Percentiles rank a stretch among this genome's conserved stretches.
These are phyloP conservation scores for Stenichneumon culpator DNA, from an alignment of 2,888 invertebrate genomes.

Conservation along the genomic window DNA sequence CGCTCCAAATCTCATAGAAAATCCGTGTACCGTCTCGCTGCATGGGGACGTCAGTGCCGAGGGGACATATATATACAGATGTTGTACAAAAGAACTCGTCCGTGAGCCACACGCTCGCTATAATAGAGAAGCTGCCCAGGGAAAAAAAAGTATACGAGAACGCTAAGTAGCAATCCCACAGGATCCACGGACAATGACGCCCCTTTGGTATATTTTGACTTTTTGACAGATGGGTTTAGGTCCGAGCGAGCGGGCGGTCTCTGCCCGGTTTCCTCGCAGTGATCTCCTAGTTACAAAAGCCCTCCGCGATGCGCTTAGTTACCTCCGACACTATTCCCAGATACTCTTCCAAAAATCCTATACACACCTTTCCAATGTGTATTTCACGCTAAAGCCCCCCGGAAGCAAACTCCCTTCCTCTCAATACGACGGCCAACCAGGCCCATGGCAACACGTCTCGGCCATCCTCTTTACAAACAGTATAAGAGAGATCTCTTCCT, in stretches of 20 bases:
- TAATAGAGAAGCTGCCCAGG: slow-evolving; percentile 77
- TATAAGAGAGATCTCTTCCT: slow-evolving; percentile 22
- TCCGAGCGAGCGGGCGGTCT: slow-evolving; percentile 68
- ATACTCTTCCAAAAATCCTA: slow-evolving; percentile 59
- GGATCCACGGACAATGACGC: slow-evolving; percentile 81
- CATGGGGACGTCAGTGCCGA: slow-evolving; percentile 12
- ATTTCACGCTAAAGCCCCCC: slow-evolving; percentile 45
- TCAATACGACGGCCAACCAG: slow-evolving; percentile 8
- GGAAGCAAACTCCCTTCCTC: slow-evolving; percentile 46
- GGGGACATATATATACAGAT: slow-evolving; percentile 80
- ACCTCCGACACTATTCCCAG: slow-evolving; percentile 55
- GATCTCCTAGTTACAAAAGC: slow-evolving; percentile 23
- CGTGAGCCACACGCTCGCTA: slow-evolving; percentile 70
- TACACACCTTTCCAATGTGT: slow-evolving; percentile 27
- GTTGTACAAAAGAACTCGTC: slow-evolving; percentile 81
- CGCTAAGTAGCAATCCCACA: slow-evolving; percentile 85
- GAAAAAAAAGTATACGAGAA: slow-evolving; percentile 76
- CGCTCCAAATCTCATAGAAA: slow-evolving; percentile 66
- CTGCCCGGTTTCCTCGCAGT: slow-evolving; percentile 29
- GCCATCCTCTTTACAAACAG: slow-evolving; percentile 19
- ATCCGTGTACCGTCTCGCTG: slow-evolving; percentile 51
- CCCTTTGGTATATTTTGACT: slow-evolving; percentile 85
- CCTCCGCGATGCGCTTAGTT: slow-evolving; percentile 39
- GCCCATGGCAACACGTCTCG: slow-evolving; percentile 3
- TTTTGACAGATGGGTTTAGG: slow-evolving; percentile 84